These are phyloP conservation scores for Aphidius ervi DNA, from an alignment of 1,140 invertebrate genomes.

Conservation along the genomic window DNA sequence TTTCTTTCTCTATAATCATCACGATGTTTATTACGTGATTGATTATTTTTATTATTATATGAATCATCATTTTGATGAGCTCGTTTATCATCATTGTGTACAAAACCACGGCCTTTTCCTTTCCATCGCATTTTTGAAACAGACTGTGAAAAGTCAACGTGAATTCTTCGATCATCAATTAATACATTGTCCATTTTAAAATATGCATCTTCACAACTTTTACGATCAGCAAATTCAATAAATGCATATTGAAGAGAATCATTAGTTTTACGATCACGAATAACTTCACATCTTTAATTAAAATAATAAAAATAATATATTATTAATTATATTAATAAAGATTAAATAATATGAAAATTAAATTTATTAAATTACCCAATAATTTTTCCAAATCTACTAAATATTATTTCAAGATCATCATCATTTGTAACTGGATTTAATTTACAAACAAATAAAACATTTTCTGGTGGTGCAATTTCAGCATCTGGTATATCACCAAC, in stretches of 20 bases:
- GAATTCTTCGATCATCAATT: conserved; percentile 97
- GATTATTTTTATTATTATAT: conserved; percentile 2
- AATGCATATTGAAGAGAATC: conserved; percentile 99
- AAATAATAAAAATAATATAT: conserved; percentile 22
- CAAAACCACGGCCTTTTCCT: conserved; percentile 74
- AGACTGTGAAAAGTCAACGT: conserved; percentile 99
- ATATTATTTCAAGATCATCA: conserved; percentile 97
- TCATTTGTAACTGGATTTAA: conserved; percentile 98
- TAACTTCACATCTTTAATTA: conserved; percentile 79
- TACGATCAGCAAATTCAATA: conserved; percentile 93
- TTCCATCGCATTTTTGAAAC: conserved; percentile 89
- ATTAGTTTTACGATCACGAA: conserved; percentile 86
- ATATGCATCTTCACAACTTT: conserved; percentile 96
- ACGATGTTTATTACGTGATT: not conserved
- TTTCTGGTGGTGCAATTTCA: conserved; percentile 96
- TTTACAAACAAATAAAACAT: conserved; percentile 99
- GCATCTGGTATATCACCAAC: conserved; percentile 96
- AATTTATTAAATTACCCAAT: conserved; percentile 51
- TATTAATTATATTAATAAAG: conserved; percentile 4
- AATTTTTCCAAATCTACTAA: conserved; percentile 93
- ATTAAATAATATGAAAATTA: conserved; percentile 5
- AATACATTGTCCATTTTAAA: conserved; percentile 99
- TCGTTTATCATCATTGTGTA: conserved; percentile 40
- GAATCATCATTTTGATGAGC: not conserved
- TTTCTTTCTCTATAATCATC: conserved; percentile 9